Evolutionary conservation across 92 coral and sea anemone species (phyloP), one percentile per base, ranked within the genome.

Genomic region (Phymanthus crucifer): DNA sequence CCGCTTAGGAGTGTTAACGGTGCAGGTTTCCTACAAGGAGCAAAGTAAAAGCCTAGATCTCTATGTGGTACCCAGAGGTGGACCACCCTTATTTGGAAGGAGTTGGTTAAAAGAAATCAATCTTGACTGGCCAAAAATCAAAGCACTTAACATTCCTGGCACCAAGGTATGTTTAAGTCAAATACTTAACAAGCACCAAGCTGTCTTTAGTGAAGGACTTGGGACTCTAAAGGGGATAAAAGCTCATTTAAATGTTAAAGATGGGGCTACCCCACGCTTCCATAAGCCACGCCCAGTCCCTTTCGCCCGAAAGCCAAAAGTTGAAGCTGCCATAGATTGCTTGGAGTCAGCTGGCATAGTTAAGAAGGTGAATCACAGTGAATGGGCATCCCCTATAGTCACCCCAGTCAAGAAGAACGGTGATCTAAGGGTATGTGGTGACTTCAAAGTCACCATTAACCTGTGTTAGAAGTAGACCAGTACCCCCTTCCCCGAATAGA

Each of bases 1-100:
- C 46, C 78, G 85, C 23, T 13, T 50, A 40, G 86, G 83, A 38
- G 43, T 38, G 43, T 3, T 38, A 38, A 38, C 43, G 9, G 43
- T 38, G 9, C 43, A 38, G 9, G 43, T 38, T 38, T 38, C 43
- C 43, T 3, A 38, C 43, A 38, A 38, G 9, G 43, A 38, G 4
- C 43, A 38, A 38, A 38, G 43, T 9, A 38, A 38, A 38, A 38
- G 43, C 43, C n/a, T n/a, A n/a, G 61, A 52, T 52, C 61, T 52
- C 61, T 52, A 52, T 52, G 61, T 52, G 61, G 61, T 52, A 52
- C 61, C 11, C 19, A 52, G 61, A 52, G 61, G 61, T 52, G 61
- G 61, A 52, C 61, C 61, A 52, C 61, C 61, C 11, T 52, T 52
- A 52, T 52, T 52, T 52, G 61, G 61, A 52, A 52, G 61, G 61